Conservation (phyloP, 2,797 vertebrate genomes). For the Cynodonichthys magdalenae region DNA sequence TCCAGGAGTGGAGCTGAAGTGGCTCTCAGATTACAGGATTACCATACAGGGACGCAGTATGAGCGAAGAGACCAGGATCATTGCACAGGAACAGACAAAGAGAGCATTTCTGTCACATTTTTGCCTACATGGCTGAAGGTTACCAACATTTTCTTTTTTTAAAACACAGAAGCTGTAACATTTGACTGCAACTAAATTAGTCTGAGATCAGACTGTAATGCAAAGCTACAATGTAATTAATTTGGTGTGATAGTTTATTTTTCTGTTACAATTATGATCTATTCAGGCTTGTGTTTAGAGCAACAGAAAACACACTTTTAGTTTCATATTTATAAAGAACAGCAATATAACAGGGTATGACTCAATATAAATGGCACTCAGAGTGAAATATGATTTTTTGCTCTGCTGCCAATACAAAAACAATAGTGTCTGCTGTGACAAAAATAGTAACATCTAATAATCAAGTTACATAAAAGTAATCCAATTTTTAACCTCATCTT, state of each 20-base stretch:
- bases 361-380: neutral
- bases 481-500: conserved; percentile 45
- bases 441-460: conserved; percentile 28
- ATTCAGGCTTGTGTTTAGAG: too few relatives aligned
- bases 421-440: conserved; percentile 6
- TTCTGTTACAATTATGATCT: too few relatives aligned
- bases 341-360: too few relatives aligned
- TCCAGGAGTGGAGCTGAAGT: conserved; percentile 43
- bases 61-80: conserved; percentile 26
- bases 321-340: too few relatives aligned
- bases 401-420: neutral
- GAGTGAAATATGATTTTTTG: conserved; percentile 1
- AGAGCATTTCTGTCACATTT: conserved; percentile 39
- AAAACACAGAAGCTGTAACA: conserved; percentile 21
- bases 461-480: conserved; percentile 31
- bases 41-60: conserved; percentile 49
- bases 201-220: neutral
- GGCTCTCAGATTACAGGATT: conserved; percentile 74
- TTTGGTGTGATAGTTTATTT: too few relatives aligned
- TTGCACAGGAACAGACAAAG: conserved; percentile 40
- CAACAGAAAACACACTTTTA: too few relatives aligned
- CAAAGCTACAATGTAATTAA: neutral
- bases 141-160: conserved; percentile 11
- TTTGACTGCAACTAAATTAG: neutral
- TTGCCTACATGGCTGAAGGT: conserved; percentile 10